Evolutionary conservation across 2,888 invertebrate species (phyloP).

Genomic region (Lobophora halterata): DNA sequence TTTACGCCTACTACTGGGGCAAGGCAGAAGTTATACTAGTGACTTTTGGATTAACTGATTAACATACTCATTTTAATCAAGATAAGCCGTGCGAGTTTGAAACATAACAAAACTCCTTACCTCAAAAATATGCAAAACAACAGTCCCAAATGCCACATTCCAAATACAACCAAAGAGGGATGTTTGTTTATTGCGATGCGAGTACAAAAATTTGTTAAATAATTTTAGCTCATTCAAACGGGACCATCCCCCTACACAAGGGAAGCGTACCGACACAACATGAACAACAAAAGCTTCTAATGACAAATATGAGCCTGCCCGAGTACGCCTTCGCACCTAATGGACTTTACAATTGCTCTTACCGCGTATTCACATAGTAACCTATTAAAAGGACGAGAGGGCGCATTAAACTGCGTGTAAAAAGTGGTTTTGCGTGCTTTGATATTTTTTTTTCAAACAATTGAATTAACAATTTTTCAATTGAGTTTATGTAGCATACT

Average conservation of each 20-base stretch:
- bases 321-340: constrained; percentile 61
- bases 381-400: constrained; percentile 52
- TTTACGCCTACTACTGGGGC: too few species aligned
- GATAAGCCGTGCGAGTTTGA: too few species aligned
- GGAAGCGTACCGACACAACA: constrained; percentile 51
- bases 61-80: too few species aligned
- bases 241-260: constrained; percentile 45
- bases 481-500: too few species aligned
- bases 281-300: constrained; percentile 69
- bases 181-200: constrained; percentile 46
- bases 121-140: constrained; percentile 11
- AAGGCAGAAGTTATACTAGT: too few species aligned
- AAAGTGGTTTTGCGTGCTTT: constrained; percentile 17
- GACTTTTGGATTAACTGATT: too few species aligned
- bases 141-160: constrained; percentile 65
- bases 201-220: constrained; percentile 64
- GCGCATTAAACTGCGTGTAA: constrained; percentile 43
- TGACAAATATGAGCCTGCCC: constrained; percentile 67
- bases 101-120: too few species aligned
- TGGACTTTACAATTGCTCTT: constrained; percentile 71
- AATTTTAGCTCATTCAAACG: constrained; percentile 59
- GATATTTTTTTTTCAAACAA: constrained; percentile 16
- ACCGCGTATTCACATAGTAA: constrained; percentile 45
- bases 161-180: constrained; percentile 52
- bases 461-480: too few species aligned